Evolutionary conservation across 1,140 invertebrate genomes (phyloP).

Genomic region (Meteorus sp.): DNA sequence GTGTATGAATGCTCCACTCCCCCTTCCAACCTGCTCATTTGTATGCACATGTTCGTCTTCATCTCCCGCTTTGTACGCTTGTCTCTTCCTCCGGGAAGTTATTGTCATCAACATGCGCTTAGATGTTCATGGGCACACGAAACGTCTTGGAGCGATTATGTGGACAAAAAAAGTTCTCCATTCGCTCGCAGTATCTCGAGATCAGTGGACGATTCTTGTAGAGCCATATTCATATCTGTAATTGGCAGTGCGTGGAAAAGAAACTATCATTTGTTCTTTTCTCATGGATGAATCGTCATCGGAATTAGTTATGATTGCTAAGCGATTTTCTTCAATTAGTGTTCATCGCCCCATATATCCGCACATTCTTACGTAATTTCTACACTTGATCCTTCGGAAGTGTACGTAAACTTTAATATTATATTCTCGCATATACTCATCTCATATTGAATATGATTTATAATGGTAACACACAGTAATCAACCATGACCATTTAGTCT

Average conservation of each 20-base stretch:
- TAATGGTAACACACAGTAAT: too few relatives aligned
- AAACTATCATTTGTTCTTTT: background rate
- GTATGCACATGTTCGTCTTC: background rate
- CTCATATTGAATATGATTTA: too few relatives aligned
- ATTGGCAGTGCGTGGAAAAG: background rate
- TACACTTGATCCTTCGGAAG: background rate
- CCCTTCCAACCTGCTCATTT: background rate
- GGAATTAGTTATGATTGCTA: constrained; percentile 6
- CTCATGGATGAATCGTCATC: too few relatives aligned
- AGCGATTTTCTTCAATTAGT: constrained; percentile 5
- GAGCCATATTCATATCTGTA: background rate
- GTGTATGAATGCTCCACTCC: too few relatives aligned
- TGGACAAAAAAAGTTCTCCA: too few relatives aligned
- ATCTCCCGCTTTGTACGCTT: background rate
- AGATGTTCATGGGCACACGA: background rate
- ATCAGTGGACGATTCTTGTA: background rate
- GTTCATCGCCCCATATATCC: background rate
- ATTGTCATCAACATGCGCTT: constrained; percentile 7
- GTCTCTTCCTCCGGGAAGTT: background rate
- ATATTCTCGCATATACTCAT: too few relatives aligned
- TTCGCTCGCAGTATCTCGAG: background rate
- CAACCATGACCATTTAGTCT: too few relatives aligned
- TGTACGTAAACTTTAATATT: too few relatives aligned
- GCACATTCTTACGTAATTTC: background rate
- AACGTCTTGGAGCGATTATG: too few relatives aligned